Evolutionary conservation across 2,113 vertebrate genomes (phyloP).

Genomic region (Scopus umbretta): DNA sequence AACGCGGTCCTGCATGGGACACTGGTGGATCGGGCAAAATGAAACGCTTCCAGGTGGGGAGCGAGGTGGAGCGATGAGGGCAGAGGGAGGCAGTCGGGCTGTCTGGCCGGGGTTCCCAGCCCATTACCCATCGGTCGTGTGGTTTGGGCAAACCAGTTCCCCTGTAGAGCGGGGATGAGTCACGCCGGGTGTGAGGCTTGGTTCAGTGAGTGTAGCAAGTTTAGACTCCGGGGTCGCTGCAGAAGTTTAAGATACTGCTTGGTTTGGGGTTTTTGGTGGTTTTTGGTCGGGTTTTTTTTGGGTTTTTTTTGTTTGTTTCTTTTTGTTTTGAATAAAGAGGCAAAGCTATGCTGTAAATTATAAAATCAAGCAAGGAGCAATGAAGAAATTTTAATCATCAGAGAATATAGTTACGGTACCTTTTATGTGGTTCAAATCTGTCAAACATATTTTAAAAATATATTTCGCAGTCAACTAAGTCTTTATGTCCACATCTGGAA

Average conservation of each 20-base stretch:
- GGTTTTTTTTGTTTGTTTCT: neutral
- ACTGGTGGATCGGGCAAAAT: neutral
- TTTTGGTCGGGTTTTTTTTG: too few relatives aligned
- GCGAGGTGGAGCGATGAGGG: neutral
- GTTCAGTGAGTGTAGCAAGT: neutral
- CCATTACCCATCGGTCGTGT: neutral
- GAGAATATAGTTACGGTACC: fast-evolving
- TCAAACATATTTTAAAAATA: neutral
- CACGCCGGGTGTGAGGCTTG: neutral
- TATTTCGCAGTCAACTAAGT: neutral
- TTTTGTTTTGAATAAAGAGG: neutral
- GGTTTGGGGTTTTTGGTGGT: neutral
- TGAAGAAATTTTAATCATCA: neutral
- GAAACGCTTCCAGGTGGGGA: neutral
- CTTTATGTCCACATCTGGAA: neutral
- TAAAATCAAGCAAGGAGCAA: neutral
- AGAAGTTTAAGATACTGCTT: neutral
- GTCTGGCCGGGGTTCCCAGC: neutral
- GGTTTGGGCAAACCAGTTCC: slow-evolving; percentile 41
- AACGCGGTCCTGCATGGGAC: neutral
- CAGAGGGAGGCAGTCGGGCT: neutral
- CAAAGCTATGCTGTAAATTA: neutral
- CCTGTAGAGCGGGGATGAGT: neutral
- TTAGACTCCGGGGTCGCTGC: neutral
- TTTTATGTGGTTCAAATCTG: neutral